phyloP scores from a whole-genome alignment of 2,113 vertebrate genomes.

The Shinisaurus crocodilurus region DNA sequence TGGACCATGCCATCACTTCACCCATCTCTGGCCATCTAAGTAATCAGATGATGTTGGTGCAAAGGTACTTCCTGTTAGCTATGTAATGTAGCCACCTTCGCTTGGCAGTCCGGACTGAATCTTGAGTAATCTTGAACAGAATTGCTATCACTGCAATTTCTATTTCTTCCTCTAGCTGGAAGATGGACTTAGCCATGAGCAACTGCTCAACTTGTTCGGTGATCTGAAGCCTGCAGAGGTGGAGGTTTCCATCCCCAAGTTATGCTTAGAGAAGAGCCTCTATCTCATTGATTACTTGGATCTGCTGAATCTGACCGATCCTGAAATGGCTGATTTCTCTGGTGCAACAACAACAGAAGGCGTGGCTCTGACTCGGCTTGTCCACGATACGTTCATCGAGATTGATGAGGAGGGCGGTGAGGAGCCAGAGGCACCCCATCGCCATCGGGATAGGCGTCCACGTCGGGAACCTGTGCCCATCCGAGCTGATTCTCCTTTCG shows the following conservation, averaged over 20 bases:
- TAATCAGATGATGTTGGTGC: not conserved
- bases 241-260: conserved; percentile 72
- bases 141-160: not conserved
- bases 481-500: not conserved
- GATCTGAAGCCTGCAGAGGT: conserved; percentile 61
- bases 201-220: conserved; percentile 69
- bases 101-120: not conserved
- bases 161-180: conserved; percentile 62
- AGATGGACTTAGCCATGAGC: conserved; percentile 54
- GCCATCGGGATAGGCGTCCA: not conserved
- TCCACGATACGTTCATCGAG: not conserved
- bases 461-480: not conserved
- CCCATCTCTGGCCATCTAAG: not conserved
- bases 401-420: conserved; percentile 9
- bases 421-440: not conserved
- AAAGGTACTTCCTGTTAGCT: not conserved
- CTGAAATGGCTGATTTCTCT: conserved; percentile 72
- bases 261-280: conserved; percentile 74
- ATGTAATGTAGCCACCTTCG: not conserved
- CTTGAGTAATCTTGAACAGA: not conserved
- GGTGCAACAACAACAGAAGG: not conserved
- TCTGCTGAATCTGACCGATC: conserved; percentile 70
- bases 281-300: conserved; percentile 62
- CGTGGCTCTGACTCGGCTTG: not conserved
- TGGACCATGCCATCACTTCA: not conserved